A percentile compares a stretch with the other conserved stretches of the same genome.
Evolutionary conservation across 1,140 invertebrate genomes (phyloP).

Genomic region (Lerema accius): DNA sequence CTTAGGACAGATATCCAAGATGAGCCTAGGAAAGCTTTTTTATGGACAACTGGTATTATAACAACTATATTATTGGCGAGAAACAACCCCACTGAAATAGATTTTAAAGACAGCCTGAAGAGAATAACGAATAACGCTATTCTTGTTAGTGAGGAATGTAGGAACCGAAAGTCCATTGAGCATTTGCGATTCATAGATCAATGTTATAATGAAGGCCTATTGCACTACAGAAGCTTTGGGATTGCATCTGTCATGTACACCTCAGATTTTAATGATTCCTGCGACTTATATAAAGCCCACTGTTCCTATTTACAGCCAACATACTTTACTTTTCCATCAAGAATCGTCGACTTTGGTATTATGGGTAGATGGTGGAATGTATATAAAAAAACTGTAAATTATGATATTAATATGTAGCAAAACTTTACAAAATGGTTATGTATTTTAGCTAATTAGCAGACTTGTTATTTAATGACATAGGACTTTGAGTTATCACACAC

Average conservation of each 20-base stretch:
- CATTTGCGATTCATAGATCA: constrained; percentile 86
- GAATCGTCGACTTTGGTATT: constrained; percentile 91
- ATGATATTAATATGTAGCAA: constrained; percentile 87
- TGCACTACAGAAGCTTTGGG: constrained; percentile 87
- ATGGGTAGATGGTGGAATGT: constrained; percentile 89
- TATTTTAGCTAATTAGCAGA: no score
- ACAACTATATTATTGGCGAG: constrained; percentile 71
- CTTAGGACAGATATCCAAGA: constrained; percentile 83
- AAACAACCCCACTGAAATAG: constrained; percentile 86
- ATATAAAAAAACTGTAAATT: constrained; percentile 88
- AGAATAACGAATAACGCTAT: constrained; percentile 85
- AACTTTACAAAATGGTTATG: no score
- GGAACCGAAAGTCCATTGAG: constrained; percentile 86
- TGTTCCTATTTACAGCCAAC: constrained; percentile 88
- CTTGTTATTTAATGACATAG: no score
- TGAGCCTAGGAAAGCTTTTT: constrained; percentile 82
- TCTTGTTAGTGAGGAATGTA: constrained; percentile 85
- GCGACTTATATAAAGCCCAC: constrained; percentile 87
- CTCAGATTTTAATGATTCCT: constrained; percentile 86
- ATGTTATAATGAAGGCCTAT: constrained; percentile 86
- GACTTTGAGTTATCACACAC: no score
- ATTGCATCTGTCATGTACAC: constrained; percentile 90
- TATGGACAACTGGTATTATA: constrained; percentile 74
- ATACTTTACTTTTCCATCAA: constrained; percentile 84
- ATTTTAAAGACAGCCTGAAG: constrained; percentile 84